Conservation (phyloP, 1,140 invertebrate genomes). For the Zaprionus tsacasi region DNA sequence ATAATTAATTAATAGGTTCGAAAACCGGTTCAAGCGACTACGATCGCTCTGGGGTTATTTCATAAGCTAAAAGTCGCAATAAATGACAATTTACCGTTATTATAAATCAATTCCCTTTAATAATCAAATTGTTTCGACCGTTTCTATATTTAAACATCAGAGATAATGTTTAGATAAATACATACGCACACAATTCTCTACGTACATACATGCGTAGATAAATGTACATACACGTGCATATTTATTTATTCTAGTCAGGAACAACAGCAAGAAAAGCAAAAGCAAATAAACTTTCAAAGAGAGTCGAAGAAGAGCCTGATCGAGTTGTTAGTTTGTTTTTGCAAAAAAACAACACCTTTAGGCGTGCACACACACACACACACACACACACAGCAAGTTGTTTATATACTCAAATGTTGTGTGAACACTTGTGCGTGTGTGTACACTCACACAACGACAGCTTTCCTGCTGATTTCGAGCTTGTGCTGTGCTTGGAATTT, state of each 20-base stretch:
- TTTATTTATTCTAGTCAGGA: slow-evolving; percentile 1
- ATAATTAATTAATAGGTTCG: not conserved
- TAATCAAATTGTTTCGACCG: slow-evolving; percentile 37
- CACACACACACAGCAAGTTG: slow-evolving; percentile 12
- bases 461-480: slow-evolving; percentile 44
- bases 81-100: slow-evolving; percentile 16
- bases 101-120: slow-evolving; percentile 44
- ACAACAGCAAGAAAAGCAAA: slow-evolving; percentile 33
- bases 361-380: slow-evolving; percentile 9
- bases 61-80: slow-evolving; percentile 14
- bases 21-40: slow-evolving; percentile 9
- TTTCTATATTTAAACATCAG: slow-evolving; percentile 55
- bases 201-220: slow-evolving; percentile 7
- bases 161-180: slow-evolving; percentile 33
- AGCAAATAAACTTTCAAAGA: slow-evolving; percentile 54
- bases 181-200: not conserved
- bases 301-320: slow-evolving; percentile 7
- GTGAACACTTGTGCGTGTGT: not conserved
- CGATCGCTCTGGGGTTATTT: not conserved
- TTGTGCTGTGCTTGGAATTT: slow-evolving; percentile 51
- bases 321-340: slow-evolving; percentile 31
- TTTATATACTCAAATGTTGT: not conserved
- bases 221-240: slow-evolving; percentile 2
- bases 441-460: slow-evolving; percentile 10
- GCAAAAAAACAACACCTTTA: slow-evolving; percentile 4